Conservation (phyloP, 1,140 invertebrate genomes). For the Batillaria attramentaria region DNA sequence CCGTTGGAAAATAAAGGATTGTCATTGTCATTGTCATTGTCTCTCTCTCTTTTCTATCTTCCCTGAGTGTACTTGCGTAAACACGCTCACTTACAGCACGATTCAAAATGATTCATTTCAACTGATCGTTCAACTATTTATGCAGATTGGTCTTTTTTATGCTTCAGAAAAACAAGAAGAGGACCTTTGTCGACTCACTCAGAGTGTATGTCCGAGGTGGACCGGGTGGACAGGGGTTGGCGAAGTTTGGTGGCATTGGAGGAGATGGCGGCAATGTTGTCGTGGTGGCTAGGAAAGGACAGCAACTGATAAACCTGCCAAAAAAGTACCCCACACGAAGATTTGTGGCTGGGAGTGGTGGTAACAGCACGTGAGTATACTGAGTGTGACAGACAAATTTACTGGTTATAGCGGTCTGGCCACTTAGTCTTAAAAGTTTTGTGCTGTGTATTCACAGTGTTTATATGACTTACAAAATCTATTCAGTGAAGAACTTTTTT, state of each 20-base stretch:
- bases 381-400: neutral
- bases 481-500: neutral
- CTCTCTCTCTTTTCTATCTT: neutral
- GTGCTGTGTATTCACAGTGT: slow-evolving; percentile 26
- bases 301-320: slow-evolving; percentile 41
- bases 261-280: slow-evolving; percentile 97
- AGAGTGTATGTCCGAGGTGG: slow-evolving; percentile 79
- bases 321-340: slow-evolving; percentile 54
- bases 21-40: neutral
- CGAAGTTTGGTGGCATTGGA: slow-evolving; percentile 95
- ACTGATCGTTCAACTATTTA: neutral
- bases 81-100: neutral
- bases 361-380: slow-evolving; percentile 54
- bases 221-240: slow-evolving; percentile 91
- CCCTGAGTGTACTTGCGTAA: too few relatives aligned
- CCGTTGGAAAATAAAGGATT: neutral
- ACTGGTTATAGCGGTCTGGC: neutral
- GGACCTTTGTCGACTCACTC: slow-evolving; percentile 59
- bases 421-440: neutral
- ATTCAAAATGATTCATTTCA: slow-evolving; percentile 16
- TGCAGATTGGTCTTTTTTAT: too few relatives aligned
- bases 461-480: slow-evolving; percentile 1
- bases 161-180: slow-evolving; percentile 29
- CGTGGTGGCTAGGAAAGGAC: slow-evolving; percentile 76
- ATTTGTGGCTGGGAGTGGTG: slow-evolving; percentile 53